Percentiles rank a stretch among this genome's conserved stretches.
These are phyloP conservation scores for Chalcis sispes DNA, from an alignment of 2,888 invertebrate genomes.

Conservation along the genomic window DNA sequence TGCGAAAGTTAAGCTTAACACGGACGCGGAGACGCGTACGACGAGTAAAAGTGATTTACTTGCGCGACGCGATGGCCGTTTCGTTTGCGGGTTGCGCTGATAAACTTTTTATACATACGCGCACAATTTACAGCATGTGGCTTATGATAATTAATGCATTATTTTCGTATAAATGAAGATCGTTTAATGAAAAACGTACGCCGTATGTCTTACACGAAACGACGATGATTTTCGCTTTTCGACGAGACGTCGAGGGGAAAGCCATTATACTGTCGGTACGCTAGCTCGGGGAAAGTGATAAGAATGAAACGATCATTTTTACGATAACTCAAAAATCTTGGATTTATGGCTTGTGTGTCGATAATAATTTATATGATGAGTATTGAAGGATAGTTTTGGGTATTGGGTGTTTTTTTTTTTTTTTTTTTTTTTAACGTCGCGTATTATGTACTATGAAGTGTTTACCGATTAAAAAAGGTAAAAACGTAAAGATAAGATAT, in stretches of 20 bases:
- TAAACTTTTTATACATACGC: neutral
- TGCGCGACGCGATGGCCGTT: neutral
- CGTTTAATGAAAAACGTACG: too few relatives aligned
- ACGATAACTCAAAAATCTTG: too few relatives aligned
- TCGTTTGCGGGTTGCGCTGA: neutral
- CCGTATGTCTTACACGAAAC: constrained; percentile 5
- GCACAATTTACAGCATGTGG: neutral
- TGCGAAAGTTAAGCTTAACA: constrained; percentile 41
- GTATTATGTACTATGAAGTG: too few relatives aligned
- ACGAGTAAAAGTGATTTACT: constrained; percentile 41
- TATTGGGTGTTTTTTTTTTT: neutral
- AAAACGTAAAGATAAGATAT: too few relatives aligned
- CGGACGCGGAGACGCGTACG: neutral
- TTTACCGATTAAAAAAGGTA: too few relatives aligned
- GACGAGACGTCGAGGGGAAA: constrained; percentile 16
- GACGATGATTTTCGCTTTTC: constrained; percentile 28
- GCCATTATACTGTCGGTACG: constrained; percentile 22
- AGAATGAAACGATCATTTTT: constrained; percentile 7
- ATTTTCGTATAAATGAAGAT: neutral
- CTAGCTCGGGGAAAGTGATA: constrained; percentile 35
- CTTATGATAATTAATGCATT: constrained; percentile 32
- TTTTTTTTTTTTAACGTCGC: neutral
- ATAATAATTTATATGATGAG: too few relatives aligned
- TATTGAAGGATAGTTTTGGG: neutral
- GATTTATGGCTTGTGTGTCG: too few relatives aligned